Conservation (phyloP, 2,888 invertebrate species). For the Linhomoeus sp. region DNA sequence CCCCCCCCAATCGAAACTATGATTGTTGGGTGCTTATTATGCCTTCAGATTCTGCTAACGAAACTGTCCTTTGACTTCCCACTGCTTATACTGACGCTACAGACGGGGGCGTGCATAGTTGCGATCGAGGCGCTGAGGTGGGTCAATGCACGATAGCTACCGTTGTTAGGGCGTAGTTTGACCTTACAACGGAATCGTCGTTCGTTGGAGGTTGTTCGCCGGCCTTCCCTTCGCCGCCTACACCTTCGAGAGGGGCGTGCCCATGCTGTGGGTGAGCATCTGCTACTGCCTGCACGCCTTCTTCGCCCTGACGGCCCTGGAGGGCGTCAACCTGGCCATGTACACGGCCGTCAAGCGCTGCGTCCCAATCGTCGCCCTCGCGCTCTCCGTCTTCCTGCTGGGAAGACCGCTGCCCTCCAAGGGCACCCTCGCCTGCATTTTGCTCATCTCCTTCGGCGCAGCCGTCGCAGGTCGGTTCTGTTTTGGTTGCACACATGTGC, state of each 20-base stretch:
- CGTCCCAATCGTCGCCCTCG: constrained; percentile 28
- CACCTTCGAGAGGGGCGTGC: constrained; percentile 22
- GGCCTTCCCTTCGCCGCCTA: too few species aligned
- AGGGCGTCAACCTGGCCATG: constrained; percentile 35
- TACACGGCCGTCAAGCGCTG: constrained; percentile 34
- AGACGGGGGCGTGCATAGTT: too few species aligned
- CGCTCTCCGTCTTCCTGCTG: neutral
- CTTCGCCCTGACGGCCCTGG: constrained; percentile 30
- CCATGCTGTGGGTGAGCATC: constrained; percentile 29
- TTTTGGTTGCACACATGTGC: neutral
- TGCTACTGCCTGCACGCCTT: constrained; percentile 32
- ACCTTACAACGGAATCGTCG: neutral
- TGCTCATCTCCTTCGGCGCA: neutral
- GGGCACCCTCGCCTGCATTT: neutral
- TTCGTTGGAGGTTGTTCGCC: neutral
- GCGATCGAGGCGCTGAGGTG: too few species aligned
- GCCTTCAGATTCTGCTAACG: too few species aligned
- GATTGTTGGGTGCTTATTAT: too few species aligned
- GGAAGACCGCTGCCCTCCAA: neutral
- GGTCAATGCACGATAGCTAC: too few species aligned
- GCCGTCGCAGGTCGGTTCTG: neutral
- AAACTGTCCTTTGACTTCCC: too few species aligned
- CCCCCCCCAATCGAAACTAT: too few species aligned
- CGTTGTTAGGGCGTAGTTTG: too few species aligned
- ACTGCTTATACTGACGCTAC: too few species aligned